Conservation (phyloP, 2,113 vertebrate genomes). For the Plecturocebus donacophilus region DNA sequence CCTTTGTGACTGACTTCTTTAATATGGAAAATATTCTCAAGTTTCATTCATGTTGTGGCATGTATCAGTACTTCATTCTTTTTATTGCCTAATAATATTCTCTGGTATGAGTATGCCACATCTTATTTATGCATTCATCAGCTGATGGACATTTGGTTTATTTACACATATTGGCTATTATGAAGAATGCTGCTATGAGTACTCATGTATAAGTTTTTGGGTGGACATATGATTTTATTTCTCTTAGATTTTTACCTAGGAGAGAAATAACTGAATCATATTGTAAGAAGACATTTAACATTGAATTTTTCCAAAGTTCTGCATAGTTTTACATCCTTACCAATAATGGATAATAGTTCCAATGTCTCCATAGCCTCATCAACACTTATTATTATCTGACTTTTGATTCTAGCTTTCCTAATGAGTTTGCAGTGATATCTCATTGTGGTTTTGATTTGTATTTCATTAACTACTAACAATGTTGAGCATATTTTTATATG, state of each 20-base stretch:
- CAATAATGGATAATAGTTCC: not conserved
- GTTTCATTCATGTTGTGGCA: not conserved
- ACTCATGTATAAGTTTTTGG: not conserved
- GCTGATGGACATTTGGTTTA: not conserved
- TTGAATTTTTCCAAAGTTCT: not conserved
- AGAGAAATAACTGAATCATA: not conserved
- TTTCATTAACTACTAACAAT: not conserved
- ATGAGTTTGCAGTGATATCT: not conserved
- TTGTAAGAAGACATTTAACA: not conserved
- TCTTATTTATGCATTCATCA: not conserved
- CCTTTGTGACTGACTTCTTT: not conserved
- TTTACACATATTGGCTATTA: not conserved
- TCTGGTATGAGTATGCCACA: not conserved
- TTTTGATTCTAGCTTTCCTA: not conserved
- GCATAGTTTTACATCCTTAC: not conserved
- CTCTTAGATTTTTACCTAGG: not conserved
- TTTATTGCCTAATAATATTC: not conserved
- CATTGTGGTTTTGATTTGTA: not conserved
- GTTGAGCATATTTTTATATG: not conserved
- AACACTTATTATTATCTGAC: not conserved
- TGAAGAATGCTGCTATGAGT: not conserved
- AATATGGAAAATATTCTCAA: not conserved
- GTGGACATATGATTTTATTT: not conserved
- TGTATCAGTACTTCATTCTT: not conserved
- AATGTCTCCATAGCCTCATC: not conserved